Base-by-base conservation (phyloP, 2,888 invertebrate species). In the Agonopterix heracliana region DNA sequence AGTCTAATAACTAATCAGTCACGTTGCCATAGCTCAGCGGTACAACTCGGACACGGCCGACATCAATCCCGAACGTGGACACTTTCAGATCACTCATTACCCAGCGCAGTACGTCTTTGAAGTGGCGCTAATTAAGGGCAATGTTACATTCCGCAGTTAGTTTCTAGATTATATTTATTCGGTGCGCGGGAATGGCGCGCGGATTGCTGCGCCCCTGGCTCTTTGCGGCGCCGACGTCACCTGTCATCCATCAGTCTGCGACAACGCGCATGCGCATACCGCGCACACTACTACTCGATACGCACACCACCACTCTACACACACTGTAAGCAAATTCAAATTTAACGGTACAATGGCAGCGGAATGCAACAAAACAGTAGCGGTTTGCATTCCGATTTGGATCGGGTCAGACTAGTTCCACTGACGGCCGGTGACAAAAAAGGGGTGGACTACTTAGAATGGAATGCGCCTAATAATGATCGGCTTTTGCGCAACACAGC, bases 231-330 rank as follows among this genome's bases (percentile, higher is more conserved):
- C 78, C 77, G 75, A 68, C 83, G 86, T 89, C 89, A 87, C 68
- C 84, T 85, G 89, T 88, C 89, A 87, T 79, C 84, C 89, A 86
- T 89, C 89, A 87, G 86, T 88, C 89, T 71, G 81, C 70, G 78
- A 76, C 78, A 69, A 76, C 80, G 81, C 83, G 84, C 82, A 76
- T 77, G 81, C 78, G 78, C 77, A 78, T 70, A 65, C 74, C 74
- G 63, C 58, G 61, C 64, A 61, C 47, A 66, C 38, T 11, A 11
- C 38, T 38, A 11, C 68, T 66, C 69, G 64, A 64, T 26, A 58
- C 63, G 63, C 61, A 61, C 64, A 55, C 59, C 66, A 54, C 61
- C 60, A 56, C 52, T 26, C 38, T 61, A 53, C 58, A 41, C 58
- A 45, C 49, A 52, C 54, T 49, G 51, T 70, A 66, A 69, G 67